phyloP scores from a whole-genome alignment of 2,113 vertebrate species.

The Callipepla squamata region DNA sequence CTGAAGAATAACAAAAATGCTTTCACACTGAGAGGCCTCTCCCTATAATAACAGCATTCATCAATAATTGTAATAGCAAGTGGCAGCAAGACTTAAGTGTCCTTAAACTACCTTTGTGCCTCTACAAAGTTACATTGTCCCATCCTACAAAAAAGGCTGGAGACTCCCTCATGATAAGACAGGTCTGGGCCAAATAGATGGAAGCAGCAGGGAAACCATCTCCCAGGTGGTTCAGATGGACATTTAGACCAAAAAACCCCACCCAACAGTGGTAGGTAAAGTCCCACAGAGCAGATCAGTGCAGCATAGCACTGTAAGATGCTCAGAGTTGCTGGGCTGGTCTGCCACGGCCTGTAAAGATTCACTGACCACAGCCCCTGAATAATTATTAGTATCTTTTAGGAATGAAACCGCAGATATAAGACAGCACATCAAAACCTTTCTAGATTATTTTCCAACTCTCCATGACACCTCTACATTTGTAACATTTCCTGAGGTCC shows the following conservation, averaged over 20 bases:
- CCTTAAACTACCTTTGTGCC: conserved; percentile 6
- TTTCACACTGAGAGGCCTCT: conserved; percentile 20
- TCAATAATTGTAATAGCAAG: conserved; percentile 27
- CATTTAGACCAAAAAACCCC: not conserved
- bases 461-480: not conserved
- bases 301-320: not conserved
- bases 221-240: not conserved
- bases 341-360: not conserved
- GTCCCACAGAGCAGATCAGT: accelerated
- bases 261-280: accelerated
- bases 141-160: not conserved
- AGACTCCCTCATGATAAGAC: not conserved
- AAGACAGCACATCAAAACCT: not conserved
- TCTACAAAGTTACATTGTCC: not conserved
- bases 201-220: not conserved
- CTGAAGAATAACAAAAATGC: conserved; percentile 15
- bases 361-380: not conserved
- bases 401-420: not conserved
- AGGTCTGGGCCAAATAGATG: not conserved
- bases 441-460: not conserved
- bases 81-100: not conserved
- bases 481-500: conserved; percentile 4
- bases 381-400: not conserved
- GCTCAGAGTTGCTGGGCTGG: not conserved
- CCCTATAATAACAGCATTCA: conserved; percentile 6